Base-by-base conservation (phyloP, 1,140 invertebrate genomes). In the Antheraea pernyi region DNA sequence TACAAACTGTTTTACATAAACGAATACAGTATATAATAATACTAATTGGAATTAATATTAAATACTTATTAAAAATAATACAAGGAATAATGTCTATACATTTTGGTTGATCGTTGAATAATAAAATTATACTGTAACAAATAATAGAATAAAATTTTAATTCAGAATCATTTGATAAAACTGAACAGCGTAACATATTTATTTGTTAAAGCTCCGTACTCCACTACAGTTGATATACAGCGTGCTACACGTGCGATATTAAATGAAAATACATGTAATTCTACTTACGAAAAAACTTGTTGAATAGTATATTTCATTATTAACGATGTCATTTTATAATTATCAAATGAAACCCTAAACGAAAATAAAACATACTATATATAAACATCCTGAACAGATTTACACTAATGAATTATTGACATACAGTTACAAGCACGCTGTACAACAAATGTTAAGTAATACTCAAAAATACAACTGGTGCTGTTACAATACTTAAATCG, bases 1-100 rank as follows among this genome's bases (percentile, higher is more conserved):
- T 86, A 82, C 79, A 80, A 86, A 91, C 80, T 77, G 81, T 88
- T 86, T 83, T 79, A 88, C 74, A 82, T 80, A 80, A 82, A 76
- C 75, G 76, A 86, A 87, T 83, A 53, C 46, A 61, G 71, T 74
- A 77, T 46, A 76, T 75, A 82, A 81, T 85, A 81, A 81, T 85
- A 81, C 73, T 81, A 79, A 72, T 73, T 63, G 72, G 74, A 78
- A 83, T 77, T 74, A 72, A 70, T 79, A 80, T 83, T 65, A 70
- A 53, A 10, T 63, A 60, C 18, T 19, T 66, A 63, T 60, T 36
- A 19, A 16, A 71, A 68, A 60, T 59, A 58, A 46, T 30, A 64
- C 58, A 59, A 42, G 10, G 39, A 39, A 72, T 59, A 60, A 65
- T 39, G 39, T 59, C 60, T 48, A 58, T 53, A 61, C 46, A 67